phyloP scores from a whole-genome alignment of 2,888 invertebrate genomes.

The Mimas tiliae region DNA sequence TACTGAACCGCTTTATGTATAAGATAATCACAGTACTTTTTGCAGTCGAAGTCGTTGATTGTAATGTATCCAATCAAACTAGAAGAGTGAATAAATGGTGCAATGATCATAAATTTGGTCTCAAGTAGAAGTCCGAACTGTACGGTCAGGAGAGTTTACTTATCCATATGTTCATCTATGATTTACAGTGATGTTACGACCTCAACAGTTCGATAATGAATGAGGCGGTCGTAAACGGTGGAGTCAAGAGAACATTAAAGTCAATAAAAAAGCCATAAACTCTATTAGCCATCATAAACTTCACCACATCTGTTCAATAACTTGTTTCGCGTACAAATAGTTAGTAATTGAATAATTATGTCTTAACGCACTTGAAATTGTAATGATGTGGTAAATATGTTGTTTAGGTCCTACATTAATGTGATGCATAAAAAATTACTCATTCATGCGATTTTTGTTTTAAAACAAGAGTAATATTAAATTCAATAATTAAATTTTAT shows the following conservation, averaged over 20 bases:
- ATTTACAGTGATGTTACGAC: slow-evolving; percentile 80
- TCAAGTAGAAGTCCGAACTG: slow-evolving; percentile 47
- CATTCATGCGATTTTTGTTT: not conserved
- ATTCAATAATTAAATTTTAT: not conserved
- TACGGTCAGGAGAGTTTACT: slow-evolving; percentile 52
- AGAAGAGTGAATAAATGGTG: slow-evolving; percentile 45
- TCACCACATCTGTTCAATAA: slow-evolving; percentile 80
- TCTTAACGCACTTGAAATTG: slow-evolving; percentile 11
- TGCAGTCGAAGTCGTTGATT: not conserved
- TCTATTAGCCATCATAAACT: slow-evolving; percentile 82
- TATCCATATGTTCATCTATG: slow-evolving; percentile 69
- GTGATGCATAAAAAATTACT: not conserved
- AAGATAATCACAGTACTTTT: slow-evolving; percentile 6
- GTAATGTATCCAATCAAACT: slow-evolving; percentile 24
- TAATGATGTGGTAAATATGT: slow-evolving; percentile 5
- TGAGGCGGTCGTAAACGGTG: slow-evolving; percentile 79
- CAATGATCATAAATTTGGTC: slow-evolving; percentile 55
- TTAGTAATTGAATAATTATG: slow-evolving; percentile 70
- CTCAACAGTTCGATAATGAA: slow-evolving; percentile 81
- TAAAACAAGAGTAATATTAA: not conserved
- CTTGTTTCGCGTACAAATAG: slow-evolving; percentile 76
- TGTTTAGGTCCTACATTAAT: not conserved
- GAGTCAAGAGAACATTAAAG: slow-evolving; percentile 82
- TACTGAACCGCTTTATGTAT: slow-evolving; percentile 27
- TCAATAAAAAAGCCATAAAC: slow-evolving; percentile 84